A percentile compares a stretch with the other conserved stretches of the same genome.
Conservation (phyloP, 1,140 invertebrate species). For the Teleogryllus occipitalis region DNA sequence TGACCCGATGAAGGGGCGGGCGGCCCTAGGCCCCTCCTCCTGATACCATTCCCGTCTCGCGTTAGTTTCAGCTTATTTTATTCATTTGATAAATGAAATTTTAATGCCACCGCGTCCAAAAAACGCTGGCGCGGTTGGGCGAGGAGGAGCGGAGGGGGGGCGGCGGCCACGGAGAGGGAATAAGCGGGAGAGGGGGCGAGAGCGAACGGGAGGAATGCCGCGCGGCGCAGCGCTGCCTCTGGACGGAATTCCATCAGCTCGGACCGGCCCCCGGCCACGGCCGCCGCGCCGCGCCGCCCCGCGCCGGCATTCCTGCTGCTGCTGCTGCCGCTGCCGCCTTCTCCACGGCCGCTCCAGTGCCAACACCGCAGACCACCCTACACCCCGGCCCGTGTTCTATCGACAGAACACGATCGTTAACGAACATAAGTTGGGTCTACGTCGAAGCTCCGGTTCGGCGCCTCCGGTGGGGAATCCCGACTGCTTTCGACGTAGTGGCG, state of each 20-base stretch:
- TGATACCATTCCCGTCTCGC: neutral
- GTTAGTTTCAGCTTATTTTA: constrained; percentile 2
- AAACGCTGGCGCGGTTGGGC: neutral
- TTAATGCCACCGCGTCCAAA: neutral
- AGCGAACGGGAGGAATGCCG: neutral
- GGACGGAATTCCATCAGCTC: neutral
- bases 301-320: neutral
- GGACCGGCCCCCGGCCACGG: neutral
- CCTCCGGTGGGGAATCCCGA: neutral
- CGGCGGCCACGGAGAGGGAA: too few species aligned
- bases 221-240: neutral
- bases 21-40: neutral
- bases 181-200: neutral
- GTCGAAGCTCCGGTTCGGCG: neutral
- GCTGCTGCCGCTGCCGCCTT: neutral
- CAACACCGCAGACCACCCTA: neutral
- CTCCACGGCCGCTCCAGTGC: too few species aligned
- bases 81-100: constrained; percentile 6
- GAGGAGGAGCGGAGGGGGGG: neutral
- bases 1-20: neutral
- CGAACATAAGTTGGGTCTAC: neutral
- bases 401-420: neutral
- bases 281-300: too few species aligned
- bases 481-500: too few species aligned
- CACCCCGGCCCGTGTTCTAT: neutral